Conservation (phyloP, 2,888 invertebrate species). For the Crepidodera aurea region DNA sequence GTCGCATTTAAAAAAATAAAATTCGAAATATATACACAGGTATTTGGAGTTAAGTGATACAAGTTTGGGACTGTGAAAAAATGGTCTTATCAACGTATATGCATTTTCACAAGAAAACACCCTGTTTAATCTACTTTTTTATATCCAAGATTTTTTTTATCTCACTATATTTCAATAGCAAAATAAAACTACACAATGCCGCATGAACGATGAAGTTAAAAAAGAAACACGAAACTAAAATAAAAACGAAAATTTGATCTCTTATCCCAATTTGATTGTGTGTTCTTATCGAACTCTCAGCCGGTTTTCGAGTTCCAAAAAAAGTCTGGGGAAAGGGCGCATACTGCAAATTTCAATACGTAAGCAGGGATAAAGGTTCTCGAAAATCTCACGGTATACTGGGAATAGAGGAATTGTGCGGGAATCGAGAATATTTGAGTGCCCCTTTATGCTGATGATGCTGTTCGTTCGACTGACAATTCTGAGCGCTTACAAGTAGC, state of each 20-base stretch:
- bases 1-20: too few relatives aligned
- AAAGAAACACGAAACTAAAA: neutral
- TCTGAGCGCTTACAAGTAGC: constrained; percentile 1
- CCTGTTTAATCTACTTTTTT: too few relatives aligned
- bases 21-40: too few relatives aligned
- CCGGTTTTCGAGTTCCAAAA: neutral
- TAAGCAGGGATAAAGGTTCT: constrained; percentile 13
- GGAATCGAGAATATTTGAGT: constrained; percentile 21
- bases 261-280: constrained; percentile 14
- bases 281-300: neutral
- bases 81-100: too few relatives aligned
- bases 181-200: too few relatives aligned
- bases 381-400: constrained; percentile 1
- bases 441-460: constrained; percentile 15
- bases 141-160: too few relatives aligned
- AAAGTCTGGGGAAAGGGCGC: constrained; percentile 5
- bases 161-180: too few relatives aligned
- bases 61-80: too few relatives aligned
- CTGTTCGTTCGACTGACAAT: constrained; percentile 1
- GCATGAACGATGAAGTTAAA: too few relatives aligned
- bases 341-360: constrained; percentile 18
- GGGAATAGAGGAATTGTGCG: constrained; percentile 14
- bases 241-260: neutral
- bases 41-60: too few relatives aligned
- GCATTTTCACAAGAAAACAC: too few relatives aligned